phyloP scores from a whole-genome alignment of 2,888 invertebrate species.

The Melinaea menophilus region DNA sequence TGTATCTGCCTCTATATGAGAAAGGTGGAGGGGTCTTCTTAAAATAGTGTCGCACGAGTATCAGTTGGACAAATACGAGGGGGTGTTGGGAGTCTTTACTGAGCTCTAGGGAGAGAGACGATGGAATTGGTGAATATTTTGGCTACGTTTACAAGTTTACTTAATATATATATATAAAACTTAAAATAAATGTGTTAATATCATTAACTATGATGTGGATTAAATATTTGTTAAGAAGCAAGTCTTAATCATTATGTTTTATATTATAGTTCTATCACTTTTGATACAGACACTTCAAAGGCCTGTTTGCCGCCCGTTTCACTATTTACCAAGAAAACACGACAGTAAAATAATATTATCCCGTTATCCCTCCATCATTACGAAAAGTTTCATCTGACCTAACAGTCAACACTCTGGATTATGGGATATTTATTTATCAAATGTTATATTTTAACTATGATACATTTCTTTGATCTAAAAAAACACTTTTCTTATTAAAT shows the following conservation, averaged over 20 bases:
- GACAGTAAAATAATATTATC: constrained; percentile 12
- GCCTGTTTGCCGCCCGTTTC: constrained; percentile 9
- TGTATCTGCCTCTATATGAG: constrained; percentile 18
- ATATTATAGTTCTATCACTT: too few relatives aligned
- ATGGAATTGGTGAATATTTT: constrained; percentile 76
- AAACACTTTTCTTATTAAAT: too few relatives aligned
- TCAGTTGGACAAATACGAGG: constrained; percentile 63
- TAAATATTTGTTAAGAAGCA: too few relatives aligned
- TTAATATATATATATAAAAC: constrained; percentile 38
- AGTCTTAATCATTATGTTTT: too few relatives aligned
- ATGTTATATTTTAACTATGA: neutral
- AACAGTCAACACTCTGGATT: constrained; percentile 1
- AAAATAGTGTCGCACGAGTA: constrained; percentile 44
- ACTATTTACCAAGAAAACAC: constrained; percentile 15
- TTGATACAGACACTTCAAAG: too few relatives aligned
- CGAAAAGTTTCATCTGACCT: neutral
- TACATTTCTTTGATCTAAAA: too few relatives aligned
- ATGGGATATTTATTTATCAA: neutral
- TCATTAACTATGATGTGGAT: constrained; percentile 43
- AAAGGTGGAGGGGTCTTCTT: constrained; percentile 21
- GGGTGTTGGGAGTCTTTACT: constrained; percentile 64
- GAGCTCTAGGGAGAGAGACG: constrained; percentile 71
- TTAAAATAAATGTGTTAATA: constrained; percentile 19
- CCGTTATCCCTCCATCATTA: neutral
- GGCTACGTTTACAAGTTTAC: constrained; percentile 56